Conservation (phyloP, 2,113 vertebrate species). For the Pyrgilauda ruficollis region DNA sequence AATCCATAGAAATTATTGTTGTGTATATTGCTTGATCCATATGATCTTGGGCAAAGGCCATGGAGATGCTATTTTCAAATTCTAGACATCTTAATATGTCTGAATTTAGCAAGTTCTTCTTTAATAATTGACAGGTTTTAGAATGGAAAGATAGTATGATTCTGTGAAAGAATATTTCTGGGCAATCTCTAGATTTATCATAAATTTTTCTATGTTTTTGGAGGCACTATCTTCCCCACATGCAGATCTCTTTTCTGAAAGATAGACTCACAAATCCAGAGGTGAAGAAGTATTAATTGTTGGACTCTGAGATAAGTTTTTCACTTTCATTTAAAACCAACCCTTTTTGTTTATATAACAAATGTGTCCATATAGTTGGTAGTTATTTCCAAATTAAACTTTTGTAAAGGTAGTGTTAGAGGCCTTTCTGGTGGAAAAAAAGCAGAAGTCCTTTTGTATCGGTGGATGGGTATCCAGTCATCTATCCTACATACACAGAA, state of each 20-base stretch:
- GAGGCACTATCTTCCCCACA: not conserved
- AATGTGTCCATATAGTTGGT: not conserved
- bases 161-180: not conserved
- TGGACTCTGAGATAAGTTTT: not conserved
- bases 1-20: not conserved
- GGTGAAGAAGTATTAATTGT: not conserved
- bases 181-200: not conserved
- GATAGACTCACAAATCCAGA: not conserved
- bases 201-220: not conserved
- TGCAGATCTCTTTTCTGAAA: not conserved
- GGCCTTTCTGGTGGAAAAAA: not conserved
- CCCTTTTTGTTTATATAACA: not conserved
- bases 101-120: not conserved
- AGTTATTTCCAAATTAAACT: not conserved
- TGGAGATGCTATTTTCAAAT: not conserved
- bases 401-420: not conserved
- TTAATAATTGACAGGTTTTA: not conserved
- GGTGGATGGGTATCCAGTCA: not conserved
- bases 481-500: not conserved
- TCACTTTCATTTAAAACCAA: not conserved
- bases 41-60: not conserved
- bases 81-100: not conserved
- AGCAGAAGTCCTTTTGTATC: not conserved
- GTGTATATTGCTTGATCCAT: not conserved
- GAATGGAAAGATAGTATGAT: not conserved